phyloP scores from a whole-genome alignment of 64 coral and sea anemone species.

The Montipora cactus region DNA sequence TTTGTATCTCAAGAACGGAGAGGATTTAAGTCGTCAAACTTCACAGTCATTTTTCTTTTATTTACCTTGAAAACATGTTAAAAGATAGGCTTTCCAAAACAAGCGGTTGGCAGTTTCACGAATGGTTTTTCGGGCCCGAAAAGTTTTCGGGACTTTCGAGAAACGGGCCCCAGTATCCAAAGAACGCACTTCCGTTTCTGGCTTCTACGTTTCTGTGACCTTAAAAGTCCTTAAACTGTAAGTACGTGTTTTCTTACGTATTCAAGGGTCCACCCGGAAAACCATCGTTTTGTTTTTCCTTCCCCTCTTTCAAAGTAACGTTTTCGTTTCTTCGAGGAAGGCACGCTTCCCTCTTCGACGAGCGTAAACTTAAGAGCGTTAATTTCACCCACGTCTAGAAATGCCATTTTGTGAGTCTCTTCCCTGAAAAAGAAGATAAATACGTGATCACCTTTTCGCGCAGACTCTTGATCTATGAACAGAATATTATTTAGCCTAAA shows the following conservation, averaged over 20 bases:
- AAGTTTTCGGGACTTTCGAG: no score
- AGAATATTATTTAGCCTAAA: no score
- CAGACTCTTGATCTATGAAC: no score
- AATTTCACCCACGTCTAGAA: not conserved
- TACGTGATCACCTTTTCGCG: not conserved
- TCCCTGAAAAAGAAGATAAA: not conserved
- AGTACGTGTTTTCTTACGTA: not conserved
- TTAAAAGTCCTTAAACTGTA: not conserved
- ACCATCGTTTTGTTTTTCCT: not conserved
- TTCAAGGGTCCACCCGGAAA: conserved; percentile 1
- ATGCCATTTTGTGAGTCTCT: not conserved
- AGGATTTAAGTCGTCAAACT: no score
- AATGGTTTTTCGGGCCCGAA: no score
- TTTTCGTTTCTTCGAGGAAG: not conserved
- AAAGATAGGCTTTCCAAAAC: no score
- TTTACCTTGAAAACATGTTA: no score
- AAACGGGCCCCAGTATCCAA: no score
- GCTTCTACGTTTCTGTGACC: not conserved
- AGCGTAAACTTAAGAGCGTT: not conserved
- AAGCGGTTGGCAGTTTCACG: no score
- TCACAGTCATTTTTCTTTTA: no score
- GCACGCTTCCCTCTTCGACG: not conserved
- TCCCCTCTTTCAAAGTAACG: not conserved
- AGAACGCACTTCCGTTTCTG: no score
- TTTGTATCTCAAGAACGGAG: no score